Conservation (phyloP, 2,888 invertebrate species). For the Psococerastis gibbosa region DNA sequence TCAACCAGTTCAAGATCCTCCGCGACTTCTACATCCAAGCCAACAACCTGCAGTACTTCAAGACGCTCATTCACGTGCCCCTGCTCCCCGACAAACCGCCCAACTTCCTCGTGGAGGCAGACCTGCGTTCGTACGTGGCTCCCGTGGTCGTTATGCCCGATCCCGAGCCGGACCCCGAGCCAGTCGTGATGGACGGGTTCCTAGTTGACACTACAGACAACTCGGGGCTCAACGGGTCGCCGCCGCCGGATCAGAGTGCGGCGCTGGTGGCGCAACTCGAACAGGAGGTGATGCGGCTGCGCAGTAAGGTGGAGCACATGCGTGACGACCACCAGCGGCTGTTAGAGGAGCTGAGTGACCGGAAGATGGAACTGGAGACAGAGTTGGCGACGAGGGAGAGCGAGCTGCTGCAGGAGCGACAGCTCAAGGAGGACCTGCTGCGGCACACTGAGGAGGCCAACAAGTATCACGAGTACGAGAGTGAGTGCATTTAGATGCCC, state of each 20-base stretch:
- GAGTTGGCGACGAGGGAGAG: constrained; percentile 29
- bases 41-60: constrained; percentile 90
- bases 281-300: constrained; percentile 50
- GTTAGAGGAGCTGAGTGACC: constrained; percentile 22
- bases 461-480: constrained; percentile 32
- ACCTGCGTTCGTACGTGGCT: constrained; percentile 82
- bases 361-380: constrained; percentile 23
- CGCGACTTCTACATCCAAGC: constrained; percentile 87
- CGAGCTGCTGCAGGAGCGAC: constrained; percentile 35
- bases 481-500: too few relatives aligned
- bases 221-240: constrained; percentile 23
- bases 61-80: constrained; percentile 84
- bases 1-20: constrained; percentile 70
- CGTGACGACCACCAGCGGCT: constrained; percentile 23
- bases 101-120: constrained; percentile 83
- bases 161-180: constrained; percentile 30
- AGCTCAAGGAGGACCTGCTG: constrained; percentile 31
- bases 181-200: constrained; percentile 30
- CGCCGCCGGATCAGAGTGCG: constrained; percentile 40
- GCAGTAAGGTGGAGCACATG: constrained; percentile 32
- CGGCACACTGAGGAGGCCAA: constrained; percentile 30
- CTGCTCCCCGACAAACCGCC: constrained; percentile 83
- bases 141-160: constrained; percentile 78
- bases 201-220: constrained; percentile 51
- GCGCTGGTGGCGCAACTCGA: constrained; percentile 61